Evolutionary conservation across 2,797 vertebrate genomes (phyloP).

Genomic region (Ambastaia sidthimunki): DNA sequence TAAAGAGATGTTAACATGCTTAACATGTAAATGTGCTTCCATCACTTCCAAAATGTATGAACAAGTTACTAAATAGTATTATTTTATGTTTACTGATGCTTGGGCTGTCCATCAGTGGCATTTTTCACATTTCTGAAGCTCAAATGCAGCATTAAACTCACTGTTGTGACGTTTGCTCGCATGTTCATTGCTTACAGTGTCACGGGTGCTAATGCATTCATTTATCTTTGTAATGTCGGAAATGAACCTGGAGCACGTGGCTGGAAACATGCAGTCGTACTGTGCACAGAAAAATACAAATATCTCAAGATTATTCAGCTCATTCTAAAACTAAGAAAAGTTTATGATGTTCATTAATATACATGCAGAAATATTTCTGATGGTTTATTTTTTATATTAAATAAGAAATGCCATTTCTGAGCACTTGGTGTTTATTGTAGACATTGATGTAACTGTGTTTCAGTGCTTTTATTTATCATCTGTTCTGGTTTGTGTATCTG

Average conservation of each 20-base stretch:
- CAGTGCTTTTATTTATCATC: conserved; percentile 29
- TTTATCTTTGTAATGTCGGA: conserved; percentile 41
- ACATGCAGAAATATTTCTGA: no score
- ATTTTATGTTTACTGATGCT: background rate
- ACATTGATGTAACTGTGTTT: background rate
- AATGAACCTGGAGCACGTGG: conserved; percentile 3
- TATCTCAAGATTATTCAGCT: background rate
- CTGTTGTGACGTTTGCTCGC: background rate
- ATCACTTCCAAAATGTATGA: background rate
- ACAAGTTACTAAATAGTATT: background rate
- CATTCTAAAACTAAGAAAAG: background rate
- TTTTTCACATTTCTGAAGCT: background rate
- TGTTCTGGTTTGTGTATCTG: conserved; percentile 59
- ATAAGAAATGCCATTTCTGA: background rate
- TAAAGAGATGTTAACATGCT: background rate
- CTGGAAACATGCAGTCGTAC: conserved; percentile 7
- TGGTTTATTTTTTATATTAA: no score
- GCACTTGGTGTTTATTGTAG: background rate
- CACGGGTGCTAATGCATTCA: conserved; percentile 34
- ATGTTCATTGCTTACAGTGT: background rate
- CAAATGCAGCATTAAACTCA: background rate
- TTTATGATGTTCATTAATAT: background rate
- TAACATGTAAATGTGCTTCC: background rate
- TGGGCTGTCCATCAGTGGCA: background rate
- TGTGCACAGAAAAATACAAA: conserved; percentile 4